These are phyloP conservation scores for Macrotis lagotis DNA, from an alignment of 2,113 vertebrate genomes.

Conservation along the genomic window DNA sequence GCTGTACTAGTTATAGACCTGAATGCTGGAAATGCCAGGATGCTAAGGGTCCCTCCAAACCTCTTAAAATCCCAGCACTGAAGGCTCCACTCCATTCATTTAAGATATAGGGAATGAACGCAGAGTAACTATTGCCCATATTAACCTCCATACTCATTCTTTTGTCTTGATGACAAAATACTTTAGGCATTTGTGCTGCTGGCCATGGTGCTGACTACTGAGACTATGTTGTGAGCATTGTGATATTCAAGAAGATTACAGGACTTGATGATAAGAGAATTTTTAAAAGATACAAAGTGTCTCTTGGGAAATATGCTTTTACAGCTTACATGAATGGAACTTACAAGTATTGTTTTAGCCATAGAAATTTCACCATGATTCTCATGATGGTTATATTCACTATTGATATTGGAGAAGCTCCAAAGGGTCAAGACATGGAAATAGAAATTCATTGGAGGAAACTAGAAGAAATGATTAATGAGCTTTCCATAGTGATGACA, in stretches of 20 bases:
- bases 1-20: not conserved
- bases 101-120: not conserved
- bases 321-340: conserved; percentile 98
- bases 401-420: conserved; percentile 97
- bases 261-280: conserved; percentile 97
- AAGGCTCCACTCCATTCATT: not conserved
- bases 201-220: not conserved
- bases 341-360: conserved; percentile 99
- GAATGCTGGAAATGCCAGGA: not conserved
- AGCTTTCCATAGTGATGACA: conserved; percentile 97
- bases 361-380: conserved; percentile 99
- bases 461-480: conserved; percentile 99
- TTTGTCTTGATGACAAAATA: not conserved
- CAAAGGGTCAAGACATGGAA: conserved; percentile 97
- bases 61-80: not conserved
- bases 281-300: conserved; percentile 97
- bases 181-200: not conserved
- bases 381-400: conserved; percentile 99
- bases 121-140: too few species aligned
- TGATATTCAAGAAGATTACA: conserved; percentile 95
- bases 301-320: conserved; percentile 97
- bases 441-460: conserved; percentile 99
- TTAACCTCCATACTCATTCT: not conserved
- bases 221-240: conserved; percentile 58
- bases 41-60: not conserved